phyloP scores from a whole-genome alignment of 2,113 vertebrate species.

The Callipepla californica region DNA sequence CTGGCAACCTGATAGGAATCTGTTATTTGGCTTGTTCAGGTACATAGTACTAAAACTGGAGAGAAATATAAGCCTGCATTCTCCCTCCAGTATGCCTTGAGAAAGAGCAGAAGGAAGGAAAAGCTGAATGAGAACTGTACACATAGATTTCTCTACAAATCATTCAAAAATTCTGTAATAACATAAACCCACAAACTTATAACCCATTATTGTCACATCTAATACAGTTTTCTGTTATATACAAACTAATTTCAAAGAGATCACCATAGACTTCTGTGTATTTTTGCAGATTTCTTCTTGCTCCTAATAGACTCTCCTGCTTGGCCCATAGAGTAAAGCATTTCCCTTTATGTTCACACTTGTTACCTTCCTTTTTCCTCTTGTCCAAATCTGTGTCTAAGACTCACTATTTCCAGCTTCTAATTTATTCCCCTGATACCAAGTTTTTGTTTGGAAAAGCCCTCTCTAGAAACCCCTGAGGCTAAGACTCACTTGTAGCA shows the following conservation, averaged over 20 bases:
- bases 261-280: not conserved
- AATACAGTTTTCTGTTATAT: not conserved
- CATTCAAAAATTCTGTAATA: not conserved
- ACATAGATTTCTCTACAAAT: not conserved
- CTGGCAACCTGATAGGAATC: not conserved
- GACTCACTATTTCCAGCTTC: not conserved
- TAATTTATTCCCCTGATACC: not conserved
- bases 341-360: not conserved
- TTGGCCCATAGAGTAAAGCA: not conserved
- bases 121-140: not conserved
- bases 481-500: not conserved
- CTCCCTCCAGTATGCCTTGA: not conserved
- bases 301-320: not conserved
- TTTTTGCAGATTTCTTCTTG: not conserved
- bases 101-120: not conserved
- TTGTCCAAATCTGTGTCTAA: not conserved
- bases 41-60: not conserved
- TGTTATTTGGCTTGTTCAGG: not conserved
- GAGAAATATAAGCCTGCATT: not conserved
- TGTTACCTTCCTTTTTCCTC: not conserved
- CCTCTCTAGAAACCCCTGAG: not conserved
- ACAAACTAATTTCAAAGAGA: not conserved
- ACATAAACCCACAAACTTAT: not conserved
- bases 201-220: not conserved
- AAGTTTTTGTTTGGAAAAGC: not conserved